phyloP scores from a whole-genome alignment of 30 jellyfish, hydroid and myxozoan genomes.

The Rhopilema esculentum region DNA sequence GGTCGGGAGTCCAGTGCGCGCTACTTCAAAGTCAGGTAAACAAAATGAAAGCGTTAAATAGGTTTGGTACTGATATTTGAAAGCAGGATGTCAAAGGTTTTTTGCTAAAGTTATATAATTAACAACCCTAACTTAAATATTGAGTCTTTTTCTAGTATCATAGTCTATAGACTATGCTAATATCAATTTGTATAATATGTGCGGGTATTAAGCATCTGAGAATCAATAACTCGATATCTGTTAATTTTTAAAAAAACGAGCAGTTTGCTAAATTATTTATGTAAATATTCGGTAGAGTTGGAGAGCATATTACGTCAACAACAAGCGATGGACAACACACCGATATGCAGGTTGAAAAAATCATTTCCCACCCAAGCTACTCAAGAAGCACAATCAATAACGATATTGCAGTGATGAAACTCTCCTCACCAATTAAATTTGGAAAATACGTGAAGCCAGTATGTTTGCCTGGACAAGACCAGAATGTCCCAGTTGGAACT shows the following conservation, averaged over 20 bases:
- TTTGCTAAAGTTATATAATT: no score
- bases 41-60: no score
- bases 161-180: no score
- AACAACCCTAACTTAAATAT: no score
- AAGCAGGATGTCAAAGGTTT: no score
- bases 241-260: neutral
- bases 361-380: conserved; percentile 73
- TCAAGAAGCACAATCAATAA: conserved; percentile 61
- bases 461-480: conserved; percentile 78
- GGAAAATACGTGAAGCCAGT: conserved; percentile 81
- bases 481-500: conserved; percentile 79
- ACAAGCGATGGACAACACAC: conserved; percentile 61
- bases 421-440: conserved; percentile 63
- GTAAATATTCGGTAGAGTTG: conserved; percentile 58
- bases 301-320: conserved; percentile 66
- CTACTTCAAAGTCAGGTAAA: conserved; percentile 60
- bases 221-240: no score
- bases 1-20: conserved; percentile 57
- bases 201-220: no score
- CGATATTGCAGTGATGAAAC: conserved; percentile 82
- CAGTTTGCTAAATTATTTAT: neutral
- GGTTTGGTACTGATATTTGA: no score
- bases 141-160: no score
- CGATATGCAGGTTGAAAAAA: conserved; percentile 48
- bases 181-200: no score